phyloP scores from a whole-genome alignment of 2,797 vertebrate genomes.

The Acropternis orthonyx region DNA sequence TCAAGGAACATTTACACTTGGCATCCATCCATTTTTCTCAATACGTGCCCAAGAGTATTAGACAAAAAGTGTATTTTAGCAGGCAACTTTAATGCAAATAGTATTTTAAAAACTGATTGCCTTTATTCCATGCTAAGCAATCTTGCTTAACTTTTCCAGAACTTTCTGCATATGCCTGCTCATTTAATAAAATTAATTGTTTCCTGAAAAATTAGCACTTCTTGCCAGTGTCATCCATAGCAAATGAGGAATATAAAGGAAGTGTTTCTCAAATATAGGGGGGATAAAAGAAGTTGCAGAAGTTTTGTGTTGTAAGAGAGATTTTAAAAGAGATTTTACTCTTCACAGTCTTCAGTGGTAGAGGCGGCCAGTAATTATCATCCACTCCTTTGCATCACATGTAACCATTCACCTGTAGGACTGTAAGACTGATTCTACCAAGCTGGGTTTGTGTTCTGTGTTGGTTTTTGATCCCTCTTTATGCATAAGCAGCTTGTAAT shows the following conservation, averaged over 20 bases:
- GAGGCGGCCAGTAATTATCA: not conserved
- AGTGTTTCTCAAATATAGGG: not conserved
- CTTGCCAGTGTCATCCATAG: not conserved
- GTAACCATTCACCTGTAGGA: not conserved
- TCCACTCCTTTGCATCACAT: not conserved
- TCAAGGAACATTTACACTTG: not conserved
- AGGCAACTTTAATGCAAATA: not conserved
- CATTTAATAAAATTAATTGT: not conserved
- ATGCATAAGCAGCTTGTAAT: not conserved
- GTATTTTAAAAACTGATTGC: not conserved
- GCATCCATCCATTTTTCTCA: not conserved
- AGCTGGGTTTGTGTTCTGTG: not conserved
- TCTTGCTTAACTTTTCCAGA: not conserved
- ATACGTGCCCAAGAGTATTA: not conserved
- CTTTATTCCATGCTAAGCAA: not conserved
- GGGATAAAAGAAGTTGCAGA: not conserved
- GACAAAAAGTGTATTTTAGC: not conserved
- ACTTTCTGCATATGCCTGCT: not conserved
- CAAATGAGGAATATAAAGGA: not conserved
- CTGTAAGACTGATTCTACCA: not conserved
- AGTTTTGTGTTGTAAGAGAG: not conserved
- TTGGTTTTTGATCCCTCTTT: not conserved
- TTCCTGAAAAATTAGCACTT: not conserved
- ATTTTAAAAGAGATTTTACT: not conserved
- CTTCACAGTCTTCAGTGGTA: not conserved